These are phyloP conservation scores for Leucophenga varia DNA, from an alignment of 1,140 invertebrate genomes.

Conservation along the genomic window DNA sequence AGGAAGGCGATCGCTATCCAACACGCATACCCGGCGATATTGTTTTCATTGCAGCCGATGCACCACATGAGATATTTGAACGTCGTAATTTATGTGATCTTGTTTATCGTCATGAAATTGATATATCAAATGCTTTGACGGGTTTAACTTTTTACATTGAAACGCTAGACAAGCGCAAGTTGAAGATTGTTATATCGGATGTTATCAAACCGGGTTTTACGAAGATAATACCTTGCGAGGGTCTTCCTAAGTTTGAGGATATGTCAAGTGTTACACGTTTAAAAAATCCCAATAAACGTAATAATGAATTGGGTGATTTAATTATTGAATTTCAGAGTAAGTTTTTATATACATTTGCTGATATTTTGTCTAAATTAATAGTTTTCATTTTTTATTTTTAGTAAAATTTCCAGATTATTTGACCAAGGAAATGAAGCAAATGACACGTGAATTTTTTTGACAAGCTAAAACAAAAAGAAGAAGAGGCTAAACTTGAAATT, in stretches of 20 bases:
- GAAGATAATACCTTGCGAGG: conserved; percentile 65
- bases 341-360: no score
- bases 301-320: conserved; percentile 37
- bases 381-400: conserved; percentile 10
- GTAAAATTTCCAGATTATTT: conserved; percentile 41
- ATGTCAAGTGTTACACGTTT: conserved; percentile 20
- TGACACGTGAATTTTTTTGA: conserved; percentile 31
- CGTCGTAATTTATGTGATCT: conserved; percentile 69
- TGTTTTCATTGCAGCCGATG: conserved; percentile 81
- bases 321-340: conserved; percentile 43
- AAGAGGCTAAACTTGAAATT: no score
- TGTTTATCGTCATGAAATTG: conserved; percentile 62
- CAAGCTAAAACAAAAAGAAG: conserved; percentile 18
- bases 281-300: conserved; percentile 27
- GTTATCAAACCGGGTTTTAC: conserved; percentile 66
- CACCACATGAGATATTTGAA: conserved; percentile 73
- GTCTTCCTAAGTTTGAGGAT: conserved; percentile 61
- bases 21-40: conserved; percentile 80
- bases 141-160: conserved; percentile 65
- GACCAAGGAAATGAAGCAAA: conserved; percentile 31
- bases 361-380: neutral
- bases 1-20: conserved; percentile 80
- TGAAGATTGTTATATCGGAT: conserved; percentile 70
- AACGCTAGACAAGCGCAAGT: conserved; percentile 68
- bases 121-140: conserved; percentile 66